Evolutionary conservation across 2,888 invertebrate genomes (phyloP), one percentile per base, ranked within the genome.

Genomic region (Stenichneumon culpator): DNA sequence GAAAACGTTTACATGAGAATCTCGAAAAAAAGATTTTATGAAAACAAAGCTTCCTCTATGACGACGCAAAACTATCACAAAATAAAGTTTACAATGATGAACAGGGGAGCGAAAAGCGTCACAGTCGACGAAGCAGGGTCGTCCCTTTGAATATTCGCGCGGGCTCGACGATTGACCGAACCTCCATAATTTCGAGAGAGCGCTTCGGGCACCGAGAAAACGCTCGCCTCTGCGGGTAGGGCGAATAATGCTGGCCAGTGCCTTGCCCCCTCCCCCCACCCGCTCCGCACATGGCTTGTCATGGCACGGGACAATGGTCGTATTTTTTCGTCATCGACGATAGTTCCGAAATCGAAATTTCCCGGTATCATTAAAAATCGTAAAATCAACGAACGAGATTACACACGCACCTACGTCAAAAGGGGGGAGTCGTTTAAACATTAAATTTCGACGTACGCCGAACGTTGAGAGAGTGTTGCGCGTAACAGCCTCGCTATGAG

Each of bases 221-320:
- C 54, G 16, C 32, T 63, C 63, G 6, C 63, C 16, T n/a, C 83
- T 87, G 87, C 86, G 86, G 80, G 79, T 80, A 11, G 57, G 57
- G 57, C 57, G 22, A 57, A 60, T 87, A 88, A 79, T 79, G 39
- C 28, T 6, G n/a, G 11, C n/a, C 57, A 57, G 57, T 57, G 57
- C 3, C 22, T 25, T 25, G 36, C 36, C 36, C 36, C 39, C 11
- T 11, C 11, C 39, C 9, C 11, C 11, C 39, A 2, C 7, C 9
- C 68, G 67, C n/a, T 47, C 54, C 60, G 81, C 81, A 65, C 73
- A 82, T 70, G 81, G 60, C 54, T 57, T 82, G 84, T 82, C 82
- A 84, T 84, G 84, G 79, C 74, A 57, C 79, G 36, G n/a, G 47
- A 70, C 32, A n/a, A 70, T 67, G 65, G 57, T 74, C 44, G 68